These are phyloP conservation scores for Drymodes brunneopygia DNA, from an alignment of 2,113 vertebrate species.

Conservation along the genomic window DNA sequence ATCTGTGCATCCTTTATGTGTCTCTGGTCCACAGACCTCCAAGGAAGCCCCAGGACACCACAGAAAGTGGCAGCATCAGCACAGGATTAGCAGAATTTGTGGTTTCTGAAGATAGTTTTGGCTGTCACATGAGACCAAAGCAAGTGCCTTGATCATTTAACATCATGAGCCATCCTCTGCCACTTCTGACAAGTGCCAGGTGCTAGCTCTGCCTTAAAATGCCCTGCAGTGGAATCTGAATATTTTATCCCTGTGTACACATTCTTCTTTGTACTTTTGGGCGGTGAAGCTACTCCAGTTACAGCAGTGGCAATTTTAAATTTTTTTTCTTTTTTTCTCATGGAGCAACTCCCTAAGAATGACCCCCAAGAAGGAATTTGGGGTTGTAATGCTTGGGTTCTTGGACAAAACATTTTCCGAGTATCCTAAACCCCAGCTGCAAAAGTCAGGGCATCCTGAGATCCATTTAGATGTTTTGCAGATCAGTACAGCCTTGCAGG, in stretches of 20 bases:
- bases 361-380: neutral
- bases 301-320: neutral
- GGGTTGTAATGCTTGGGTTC: neutral
- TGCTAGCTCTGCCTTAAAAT: neutral
- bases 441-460: neutral
- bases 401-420: neutral
- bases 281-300: neutral
- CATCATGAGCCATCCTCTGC: neutral
- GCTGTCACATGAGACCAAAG: neutral
- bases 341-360: neutral
- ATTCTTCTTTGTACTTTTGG: neutral
- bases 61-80: neutral
- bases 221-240: neutral
- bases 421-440: neutral
- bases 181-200: neutral
- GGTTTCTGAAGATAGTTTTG: neutral
- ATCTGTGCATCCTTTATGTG: neutral
- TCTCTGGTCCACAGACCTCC: neutral
- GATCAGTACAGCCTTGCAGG: neutral
- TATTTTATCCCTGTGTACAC: neutral
- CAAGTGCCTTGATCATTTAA: neutral
- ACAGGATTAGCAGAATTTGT: neutral
- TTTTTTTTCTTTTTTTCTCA: neutral
- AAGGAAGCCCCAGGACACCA: neutral
- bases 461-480: neutral